Conservation (phyloP, 1,140 invertebrate genomes). For the Zaprionus inermis region DNA sequence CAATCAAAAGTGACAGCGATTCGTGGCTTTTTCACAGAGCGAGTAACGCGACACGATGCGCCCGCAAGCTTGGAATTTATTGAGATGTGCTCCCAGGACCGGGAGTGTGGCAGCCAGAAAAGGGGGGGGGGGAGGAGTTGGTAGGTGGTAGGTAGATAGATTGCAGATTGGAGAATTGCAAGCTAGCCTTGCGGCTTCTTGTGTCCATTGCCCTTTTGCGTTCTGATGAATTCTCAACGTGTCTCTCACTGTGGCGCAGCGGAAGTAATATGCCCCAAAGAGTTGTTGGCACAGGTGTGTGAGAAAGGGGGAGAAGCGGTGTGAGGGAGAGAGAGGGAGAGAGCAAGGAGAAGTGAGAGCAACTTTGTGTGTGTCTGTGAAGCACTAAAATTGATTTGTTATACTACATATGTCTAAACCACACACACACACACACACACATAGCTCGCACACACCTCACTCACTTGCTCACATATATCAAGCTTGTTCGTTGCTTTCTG, state of each 20-base stretch:
- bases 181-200: not conserved
- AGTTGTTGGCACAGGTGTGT: conserved; percentile 23
- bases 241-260: conserved; percentile 22
- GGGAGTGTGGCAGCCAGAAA: not conserved
- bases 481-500: conserved; percentile 22
- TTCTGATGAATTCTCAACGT: conserved; percentile 15
- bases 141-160: not conserved
- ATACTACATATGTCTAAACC: conserved; percentile 71
- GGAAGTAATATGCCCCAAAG: conserved; percentile 73
- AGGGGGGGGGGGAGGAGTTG: not conserved
- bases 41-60: conserved; percentile 3
- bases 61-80: conserved; percentile 15
- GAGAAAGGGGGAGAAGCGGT: too few species aligned
- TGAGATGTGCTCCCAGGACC: not conserved
- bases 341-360: not conserved
- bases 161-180: not conserved
- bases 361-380: not conserved
- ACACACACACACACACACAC: conserved; percentile 16
- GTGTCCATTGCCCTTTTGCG: conserved; percentile 24
- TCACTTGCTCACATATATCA: conserved; percentile 38
- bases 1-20: conserved; percentile 79
- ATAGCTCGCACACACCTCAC: conserved; percentile 24
- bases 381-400: conserved; percentile 77
- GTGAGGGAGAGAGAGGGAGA: not conserved
- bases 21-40: conserved; percentile 33